phyloP scores from a whole-genome alignment of 2,113 vertebrate genomes.

The Ondatra zibethicus region DNA sequence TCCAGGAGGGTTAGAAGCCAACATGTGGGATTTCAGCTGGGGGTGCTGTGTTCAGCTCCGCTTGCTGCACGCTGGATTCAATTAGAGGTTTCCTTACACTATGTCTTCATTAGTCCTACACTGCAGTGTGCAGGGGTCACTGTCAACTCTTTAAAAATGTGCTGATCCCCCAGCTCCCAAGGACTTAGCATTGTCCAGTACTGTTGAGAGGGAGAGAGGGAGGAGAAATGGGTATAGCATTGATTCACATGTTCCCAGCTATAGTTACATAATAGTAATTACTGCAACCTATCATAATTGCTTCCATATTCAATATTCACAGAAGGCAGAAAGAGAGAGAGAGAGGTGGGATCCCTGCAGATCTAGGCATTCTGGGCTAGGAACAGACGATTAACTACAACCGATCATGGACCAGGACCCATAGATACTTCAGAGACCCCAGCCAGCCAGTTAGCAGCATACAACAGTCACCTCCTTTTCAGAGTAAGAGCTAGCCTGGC shows the following conservation, averaged over 20 bases:
- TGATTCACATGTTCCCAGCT: constrained; percentile 54
- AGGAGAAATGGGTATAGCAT: constrained; percentile 65
- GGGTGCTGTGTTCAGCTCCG: constrained; percentile 65
- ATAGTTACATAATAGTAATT: constrained; percentile 66
- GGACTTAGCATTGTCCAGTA: constrained; percentile 67
- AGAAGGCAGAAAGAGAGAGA: background rate
- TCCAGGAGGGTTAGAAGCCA: constrained; percentile 57
- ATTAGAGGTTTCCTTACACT: constrained; percentile 77
- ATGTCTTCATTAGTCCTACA: constrained; percentile 80
- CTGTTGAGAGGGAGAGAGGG: background rate
- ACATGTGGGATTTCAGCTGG: constrained; percentile 59
- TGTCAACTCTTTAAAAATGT: constrained; percentile 75
- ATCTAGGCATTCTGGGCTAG: no score
- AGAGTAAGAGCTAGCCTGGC: rapidly evolving
- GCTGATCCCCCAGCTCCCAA: constrained; percentile 77
- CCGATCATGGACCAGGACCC: background rate
- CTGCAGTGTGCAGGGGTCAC: constrained; percentile 66
- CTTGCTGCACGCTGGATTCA: constrained; percentile 70
- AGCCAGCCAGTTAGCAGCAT: background rate
- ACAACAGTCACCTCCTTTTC: rapidly evolving
- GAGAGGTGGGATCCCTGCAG: background rate
- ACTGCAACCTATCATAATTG: constrained; percentile 61
- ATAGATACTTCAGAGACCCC: rapidly evolving
- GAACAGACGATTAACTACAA: rapidly evolving
- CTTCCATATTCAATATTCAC: constrained; percentile 47